Evolutionary conservation across 1,140 invertebrate genomes (phyloP).

Genomic region (Spodoptera litura): DNA sequence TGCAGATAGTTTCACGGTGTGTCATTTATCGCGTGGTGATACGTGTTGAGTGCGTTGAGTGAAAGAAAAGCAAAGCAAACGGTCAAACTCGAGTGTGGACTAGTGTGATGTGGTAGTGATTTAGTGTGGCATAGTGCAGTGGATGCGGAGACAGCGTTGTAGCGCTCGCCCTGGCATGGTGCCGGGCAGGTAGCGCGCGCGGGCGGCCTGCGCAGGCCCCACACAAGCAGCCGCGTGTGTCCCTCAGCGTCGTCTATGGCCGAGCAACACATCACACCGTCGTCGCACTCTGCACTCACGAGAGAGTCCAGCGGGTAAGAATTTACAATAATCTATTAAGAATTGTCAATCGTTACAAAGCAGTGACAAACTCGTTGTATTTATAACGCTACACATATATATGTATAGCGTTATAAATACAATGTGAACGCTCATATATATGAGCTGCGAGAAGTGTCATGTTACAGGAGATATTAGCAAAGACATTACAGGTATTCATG

Average conservation of each 20-base stretch:
- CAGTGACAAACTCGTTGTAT: too few species aligned
- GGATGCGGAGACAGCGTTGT: conserved; percentile 76
- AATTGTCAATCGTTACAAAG: too few species aligned
- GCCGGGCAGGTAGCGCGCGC: conserved; percentile 85
- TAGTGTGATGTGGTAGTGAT: conserved; percentile 71
- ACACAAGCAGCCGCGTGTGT: conserved; percentile 84
- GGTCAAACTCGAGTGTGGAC: conserved; percentile 48
- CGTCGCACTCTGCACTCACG: conserved; percentile 85
- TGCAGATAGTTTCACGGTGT: conserved; percentile 73
- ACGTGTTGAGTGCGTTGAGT: conserved; percentile 51
- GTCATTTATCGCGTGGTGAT: conserved; percentile 51
- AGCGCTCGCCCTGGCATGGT: conserved; percentile 85
- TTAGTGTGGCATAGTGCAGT: conserved; percentile 59
- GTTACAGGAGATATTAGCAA: not conserved
- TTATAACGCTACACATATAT: too few species aligned
- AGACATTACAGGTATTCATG: not conserved
- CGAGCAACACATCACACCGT: conserved; percentile 86
- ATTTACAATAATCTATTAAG: not conserved
- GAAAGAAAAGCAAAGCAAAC: conserved; percentile 59
- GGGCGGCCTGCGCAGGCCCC: conserved; percentile 84
- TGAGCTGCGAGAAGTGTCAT: not conserved
- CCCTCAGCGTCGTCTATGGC: conserved; percentile 86
- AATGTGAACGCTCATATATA: too few species aligned
- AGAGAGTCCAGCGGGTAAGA: conserved; percentile 85
- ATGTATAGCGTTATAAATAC: too few species aligned